These are phyloP conservation scores for Agrypnia vestita DNA, from an alignment of 1,140 invertebrate species.

Conservation along the genomic window DNA sequence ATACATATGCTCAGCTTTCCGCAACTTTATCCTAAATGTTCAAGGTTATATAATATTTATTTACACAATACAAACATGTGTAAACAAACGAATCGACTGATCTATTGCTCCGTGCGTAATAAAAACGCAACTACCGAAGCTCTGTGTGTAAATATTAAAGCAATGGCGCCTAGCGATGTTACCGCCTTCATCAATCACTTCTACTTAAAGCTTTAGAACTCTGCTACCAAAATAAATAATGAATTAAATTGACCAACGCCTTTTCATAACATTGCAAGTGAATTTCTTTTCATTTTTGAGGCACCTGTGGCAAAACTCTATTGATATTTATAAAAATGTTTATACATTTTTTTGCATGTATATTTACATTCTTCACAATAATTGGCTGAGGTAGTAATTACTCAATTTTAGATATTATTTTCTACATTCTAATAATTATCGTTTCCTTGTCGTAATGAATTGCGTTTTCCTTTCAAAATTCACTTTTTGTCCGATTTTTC, in stretches of 20 bases:
- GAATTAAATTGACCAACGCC: conserved; percentile 3
- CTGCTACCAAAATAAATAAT: conserved; percentile 15
- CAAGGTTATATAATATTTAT: background rate
- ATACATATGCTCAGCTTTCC: too few species aligned
- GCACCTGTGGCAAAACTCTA: too few species aligned
- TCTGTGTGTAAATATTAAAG: conserved; percentile 9
- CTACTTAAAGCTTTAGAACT: conserved; percentile 29
- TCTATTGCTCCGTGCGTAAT: conserved; percentile 2
- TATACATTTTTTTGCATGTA: too few species aligned
- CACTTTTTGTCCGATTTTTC: too few species aligned
- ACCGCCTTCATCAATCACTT: conserved; percentile 29
- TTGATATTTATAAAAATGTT: too few species aligned
- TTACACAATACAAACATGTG: background rate
- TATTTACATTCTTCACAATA: too few species aligned
- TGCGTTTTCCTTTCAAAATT: too few species aligned
- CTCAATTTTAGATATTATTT: too few species aligned
- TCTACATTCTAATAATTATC: too few species aligned
- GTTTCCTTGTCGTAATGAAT: too few species aligned
- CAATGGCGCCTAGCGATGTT: conserved; percentile 9
- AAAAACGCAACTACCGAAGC: background rate
- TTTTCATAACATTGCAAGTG: conserved; percentile 23
- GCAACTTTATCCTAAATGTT: too few species aligned
- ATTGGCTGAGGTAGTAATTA: too few species aligned
- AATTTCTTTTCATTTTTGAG: background rate
- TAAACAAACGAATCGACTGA: background rate